Evolutionary conservation across 1,140 invertebrate species (phyloP).

Genomic region (Neomicropteryx cornuta): DNA sequence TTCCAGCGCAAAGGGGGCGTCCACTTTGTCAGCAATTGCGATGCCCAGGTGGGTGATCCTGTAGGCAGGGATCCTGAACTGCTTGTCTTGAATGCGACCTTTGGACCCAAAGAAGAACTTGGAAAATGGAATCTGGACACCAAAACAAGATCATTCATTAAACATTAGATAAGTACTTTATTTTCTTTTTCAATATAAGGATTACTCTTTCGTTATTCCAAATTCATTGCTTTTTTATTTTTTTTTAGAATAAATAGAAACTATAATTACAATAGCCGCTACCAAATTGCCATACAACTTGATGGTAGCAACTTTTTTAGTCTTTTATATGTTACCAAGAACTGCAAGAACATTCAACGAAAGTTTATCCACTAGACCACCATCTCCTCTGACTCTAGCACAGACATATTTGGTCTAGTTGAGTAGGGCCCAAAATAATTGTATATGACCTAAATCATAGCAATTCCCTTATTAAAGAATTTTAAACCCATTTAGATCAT

Average conservation of each 20-base stretch:
- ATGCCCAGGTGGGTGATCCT: constrained; percentile 69
- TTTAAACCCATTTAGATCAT: too few species aligned
- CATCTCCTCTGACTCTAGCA: too few species aligned
- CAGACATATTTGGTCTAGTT: too few species aligned
- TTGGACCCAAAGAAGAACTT: constrained; percentile 79
- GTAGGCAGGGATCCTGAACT: constrained; percentile 46
- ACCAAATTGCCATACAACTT: too few species aligned
- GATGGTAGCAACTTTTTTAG: not conserved
- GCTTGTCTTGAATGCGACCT: constrained; percentile 79
- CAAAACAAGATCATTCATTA: constrained; percentile 9
- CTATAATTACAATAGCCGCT: not conserved
- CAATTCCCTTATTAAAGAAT: too few species aligned
- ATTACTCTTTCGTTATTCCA: constrained; percentile 2
- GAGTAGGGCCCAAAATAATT: too few species aligned
- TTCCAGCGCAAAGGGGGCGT: constrained; percentile 82
- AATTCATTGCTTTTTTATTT: not conserved
- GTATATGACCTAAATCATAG: too few species aligned
- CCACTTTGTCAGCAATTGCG: constrained; percentile 60
- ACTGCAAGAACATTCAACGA: too few species aligned
- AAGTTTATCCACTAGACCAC: too few species aligned
- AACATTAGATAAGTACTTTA: constrained; percentile 13
- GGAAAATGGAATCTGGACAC: constrained; percentile 83
- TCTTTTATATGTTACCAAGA: not conserved
- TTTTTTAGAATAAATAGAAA: not conserved
- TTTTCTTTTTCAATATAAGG: constrained; percentile 15